Evolutionary conservation across 2,888 invertebrate genomes (phyloP), one percentile per base, ranked within the genome.

Genomic region (Ophonus ardosiacus): DNA sequence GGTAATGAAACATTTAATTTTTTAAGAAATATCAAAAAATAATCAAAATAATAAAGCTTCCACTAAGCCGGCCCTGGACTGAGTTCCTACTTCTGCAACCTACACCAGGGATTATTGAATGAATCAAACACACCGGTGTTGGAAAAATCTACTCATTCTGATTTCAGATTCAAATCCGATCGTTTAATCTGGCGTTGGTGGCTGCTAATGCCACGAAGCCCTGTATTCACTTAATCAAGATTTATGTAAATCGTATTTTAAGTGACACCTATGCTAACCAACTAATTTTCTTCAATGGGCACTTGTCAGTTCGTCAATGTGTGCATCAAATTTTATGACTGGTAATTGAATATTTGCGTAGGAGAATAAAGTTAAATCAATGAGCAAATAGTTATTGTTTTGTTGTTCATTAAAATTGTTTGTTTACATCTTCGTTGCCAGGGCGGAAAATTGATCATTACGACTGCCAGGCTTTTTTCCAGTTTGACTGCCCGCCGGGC

Each of bases 171-270:
- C 80, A 80, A 80, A 80, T 80, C 80, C 80, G 63, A 80, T 74
- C 71, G 71, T 40, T 74, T 80, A 63, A 80, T 80, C 80, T 80
- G 63, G 61, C 80, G 79, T 80, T 80, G 63, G 80, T 80, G 80
- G 61, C n/a, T 68, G 68, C 13, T 63, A 59, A 63, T 63, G 18
- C 63, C 31, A 31, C 43, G 43, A 43, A 63, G 43, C 61, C 38
- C 17, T 61, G 59, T 61, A 59, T 79, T 59, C 59, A 59, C 61
- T 40, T 80, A 80, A 80, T 61, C 61, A 63, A 61, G 80, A 80
- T 80, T 80, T 63, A 80, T 80, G 80, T 79, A 59, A 79, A 79
- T 79, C 59, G 24, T 79, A 79, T 79, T 79, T 79, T 61, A 78
- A 31, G 51, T 78, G 43, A 74, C 21, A 40, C 40, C 17, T n/a